Evolutionary conservation across 2,113 vertebrate species (phyloP), one percentile per base, ranked within the genome.

Genomic region (Fregetta grallaria): DNA sequence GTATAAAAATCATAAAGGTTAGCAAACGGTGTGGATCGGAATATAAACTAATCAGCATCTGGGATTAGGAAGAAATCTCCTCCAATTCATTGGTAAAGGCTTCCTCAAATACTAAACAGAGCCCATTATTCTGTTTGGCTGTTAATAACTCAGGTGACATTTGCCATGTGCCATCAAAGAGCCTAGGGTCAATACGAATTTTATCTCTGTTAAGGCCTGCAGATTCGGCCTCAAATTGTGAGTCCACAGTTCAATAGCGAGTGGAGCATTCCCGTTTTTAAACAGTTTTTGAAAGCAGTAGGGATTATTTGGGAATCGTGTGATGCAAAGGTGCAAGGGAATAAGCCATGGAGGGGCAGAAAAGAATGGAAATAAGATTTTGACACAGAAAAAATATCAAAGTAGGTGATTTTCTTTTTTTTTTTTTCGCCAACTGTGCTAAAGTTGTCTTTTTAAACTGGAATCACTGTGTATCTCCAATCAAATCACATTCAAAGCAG

Each of bases 121-220:
- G 74, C 71, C 93, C 87, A 88, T 94, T 76, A 73, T 86, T 90
- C 89, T 97, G 62, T 95, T 95, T 96, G 93, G 89, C 67, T 92
- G 89, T 91, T 96, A 97, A 96, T 96, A 97, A 96, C 91, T 94
- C 74, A 76, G 74, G 87, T 94, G 96, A 94, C 91, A 92, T 96
- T 95, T 95, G 94, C 92, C 96, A 95, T 94, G 66, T 90, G 80
- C 53, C 89, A 87, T 88, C 71, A 85, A 95, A 94, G 84, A 88
- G 77, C 62, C 74, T 0, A 49, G 21, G 93, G 91, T 96, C 97
- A 97, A 95, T 87, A 95, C 0, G 4, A 76, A 88, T 87, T 95
- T 92, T 91, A 95, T 92, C 86, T 97, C 91, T 76, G 53, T 90
- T 94, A 92, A 94, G 71, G 74, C 70, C 95, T 66, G 81, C 55